These are phyloP conservation scores for Crocodylus rhombifer DNA, from an alignment of 2,797 vertebrate genomes.

Conservation along the genomic window DNA sequence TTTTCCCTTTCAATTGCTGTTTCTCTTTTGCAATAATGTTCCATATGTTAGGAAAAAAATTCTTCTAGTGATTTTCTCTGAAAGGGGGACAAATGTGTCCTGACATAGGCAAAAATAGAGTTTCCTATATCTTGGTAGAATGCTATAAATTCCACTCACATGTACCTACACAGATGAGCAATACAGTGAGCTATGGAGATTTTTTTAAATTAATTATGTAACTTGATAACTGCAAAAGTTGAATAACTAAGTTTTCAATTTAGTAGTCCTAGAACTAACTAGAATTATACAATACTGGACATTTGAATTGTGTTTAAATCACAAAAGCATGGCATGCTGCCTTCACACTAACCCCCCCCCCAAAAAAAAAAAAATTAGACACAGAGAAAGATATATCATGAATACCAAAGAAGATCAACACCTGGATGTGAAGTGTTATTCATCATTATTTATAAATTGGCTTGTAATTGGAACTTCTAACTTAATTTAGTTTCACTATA, in stretches of 20 bases:
- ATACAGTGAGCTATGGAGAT: background rate
- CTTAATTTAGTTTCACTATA: background rate
- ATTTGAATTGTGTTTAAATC: slow-evolving; percentile 51
- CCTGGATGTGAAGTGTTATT: slow-evolving; percentile 35
- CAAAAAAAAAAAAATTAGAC: slow-evolving; percentile 46
- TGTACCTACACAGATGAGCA: background rate
- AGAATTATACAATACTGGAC: slow-evolving; percentile 27
- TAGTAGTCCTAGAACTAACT: slow-evolving; percentile 19
- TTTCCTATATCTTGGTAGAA: background rate
- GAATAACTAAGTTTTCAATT: too few relatives aligned
- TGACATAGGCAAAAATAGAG: accelerated
- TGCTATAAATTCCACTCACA: background rate
- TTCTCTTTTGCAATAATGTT: background rate
- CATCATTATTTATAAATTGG: slow-evolving; percentile 60
- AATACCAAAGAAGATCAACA: slow-evolving; percentile 60
- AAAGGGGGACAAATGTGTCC: background rate
- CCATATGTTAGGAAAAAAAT: background rate
- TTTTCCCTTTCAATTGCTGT: background rate
- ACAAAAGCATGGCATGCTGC: slow-evolving; percentile 33
- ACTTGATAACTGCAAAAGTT: slow-evolving; percentile 17
- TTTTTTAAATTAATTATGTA: background rate
- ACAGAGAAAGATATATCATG: slow-evolving; percentile 20
- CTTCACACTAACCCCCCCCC: background rate
- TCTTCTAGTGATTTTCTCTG: background rate
- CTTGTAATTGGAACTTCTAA: slow-evolving; percentile 4